Base-by-base conservation (phyloP, 2,113 vertebrate species). In the Cochlearius cochlearius region DNA sequence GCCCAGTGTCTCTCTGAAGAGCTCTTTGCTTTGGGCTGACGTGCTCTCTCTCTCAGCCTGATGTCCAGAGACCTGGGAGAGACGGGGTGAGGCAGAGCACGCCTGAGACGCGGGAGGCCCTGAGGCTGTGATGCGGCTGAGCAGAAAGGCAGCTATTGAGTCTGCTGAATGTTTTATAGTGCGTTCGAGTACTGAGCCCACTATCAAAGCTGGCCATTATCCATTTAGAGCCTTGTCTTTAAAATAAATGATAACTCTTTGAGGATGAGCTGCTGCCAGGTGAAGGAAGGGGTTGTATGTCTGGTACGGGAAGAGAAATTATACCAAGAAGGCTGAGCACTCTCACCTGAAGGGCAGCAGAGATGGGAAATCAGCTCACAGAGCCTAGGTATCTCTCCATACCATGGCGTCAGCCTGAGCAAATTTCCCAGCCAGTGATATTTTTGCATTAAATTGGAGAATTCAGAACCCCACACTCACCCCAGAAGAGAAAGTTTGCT, bases 151-250 rank as follows among this genome's bases (percentile, higher is more conserved):
- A 92, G 71, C 85, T 82, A 8, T 58, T 79, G 82, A 94, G 23
- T 23, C 53, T 88, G 62, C 71, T 94, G 87, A 80, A 92, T 83
- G 50, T 93, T 96, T 94, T 93, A 88, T 80, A 69, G 59, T 29
- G 29, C 41, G 62, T 62, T 92, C 55, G 58, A 80, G 58, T 26
- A 60, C 34, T 49, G 88, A 90, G 62, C n/a, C 71, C 9, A 18
- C 66, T 88, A 32, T 90, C 62, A 88, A 92, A 90, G 66, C 78
- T 58, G 67, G 53, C 23, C 25, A 66, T 77, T 92, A 90, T 41
- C 74, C 52, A 55, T 92, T 94, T 90, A 94, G 53, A 93, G 58
- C 27, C 75, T 78, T 86, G 36, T 76, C 62, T 94, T 93, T 85
- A 76, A 94, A 88, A 90, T 62, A 95, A 92, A 69, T 62, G 6